phyloP scores from a whole-genome alignment of 2,113 vertebrate genomes.

The Elaphurus davidianus region DNA sequence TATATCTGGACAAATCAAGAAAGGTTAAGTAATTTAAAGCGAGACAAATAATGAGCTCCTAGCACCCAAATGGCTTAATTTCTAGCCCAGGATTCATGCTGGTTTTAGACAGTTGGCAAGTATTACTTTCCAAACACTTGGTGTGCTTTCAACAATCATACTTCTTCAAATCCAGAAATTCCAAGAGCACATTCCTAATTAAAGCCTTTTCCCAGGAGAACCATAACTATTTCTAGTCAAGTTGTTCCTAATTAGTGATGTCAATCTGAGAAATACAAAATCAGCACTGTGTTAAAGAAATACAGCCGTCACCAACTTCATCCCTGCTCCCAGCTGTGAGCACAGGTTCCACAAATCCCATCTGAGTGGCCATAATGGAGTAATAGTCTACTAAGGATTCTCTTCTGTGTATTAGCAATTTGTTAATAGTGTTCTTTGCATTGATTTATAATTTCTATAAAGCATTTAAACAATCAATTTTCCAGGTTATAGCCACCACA shows the following conservation, averaged over 20 bases:
- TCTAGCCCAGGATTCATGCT: conserved; percentile 1
- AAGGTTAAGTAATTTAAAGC: conserved; percentile 14
- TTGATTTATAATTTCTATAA: not conserved
- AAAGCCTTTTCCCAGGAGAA: conserved; percentile 18
- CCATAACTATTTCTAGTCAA: conserved; percentile 38
- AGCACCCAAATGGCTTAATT: not conserved
- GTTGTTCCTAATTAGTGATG: conserved; percentile 26
- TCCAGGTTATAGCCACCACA: not conserved
- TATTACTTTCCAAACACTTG: conserved; percentile 38
- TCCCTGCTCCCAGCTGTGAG: not conserved
- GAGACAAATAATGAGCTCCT: not conserved
- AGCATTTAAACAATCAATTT: not conserved
- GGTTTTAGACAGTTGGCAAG: conserved; percentile 47
- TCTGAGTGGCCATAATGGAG: not conserved
- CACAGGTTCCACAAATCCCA: not conserved
- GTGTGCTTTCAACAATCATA: conserved; percentile 47
- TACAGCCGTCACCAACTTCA: not conserved
- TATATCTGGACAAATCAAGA: conserved; percentile 32
- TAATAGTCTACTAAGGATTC: not conserved
- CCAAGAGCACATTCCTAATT: conserved; percentile 31
- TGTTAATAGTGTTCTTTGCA: not conserved
- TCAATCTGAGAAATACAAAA: conserved; percentile 39
- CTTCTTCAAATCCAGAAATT: conserved; percentile 50
- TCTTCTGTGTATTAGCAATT: not conserved
- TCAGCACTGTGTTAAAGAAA: not conserved